Percentiles rank a stretch among this genome's conserved stretches.
Evolutionary conservation across 2,888 invertebrate species (phyloP).

Genomic region (Biston betularia): DNA sequence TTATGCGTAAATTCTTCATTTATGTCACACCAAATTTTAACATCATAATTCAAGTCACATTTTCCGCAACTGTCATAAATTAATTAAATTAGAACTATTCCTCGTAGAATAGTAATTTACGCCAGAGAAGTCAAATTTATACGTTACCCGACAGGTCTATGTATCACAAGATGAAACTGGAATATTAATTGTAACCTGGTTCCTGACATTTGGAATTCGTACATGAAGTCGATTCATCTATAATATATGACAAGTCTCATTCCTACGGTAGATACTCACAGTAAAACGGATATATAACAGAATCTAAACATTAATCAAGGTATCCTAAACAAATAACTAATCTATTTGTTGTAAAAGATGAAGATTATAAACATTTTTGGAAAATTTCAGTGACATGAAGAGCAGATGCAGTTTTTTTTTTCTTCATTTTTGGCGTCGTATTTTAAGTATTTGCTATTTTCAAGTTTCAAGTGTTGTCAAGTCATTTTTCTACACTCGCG

Average conservation of each 20-base stretch:
- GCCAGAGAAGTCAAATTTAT: constrained; percentile 16
- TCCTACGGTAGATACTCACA: not conserved
- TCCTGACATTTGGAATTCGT: constrained; percentile 23
- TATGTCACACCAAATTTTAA: not conserved
- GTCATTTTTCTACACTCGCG: too few species aligned
- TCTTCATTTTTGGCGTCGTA: too few species aligned
- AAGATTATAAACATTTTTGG: too few species aligned
- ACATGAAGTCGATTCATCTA: constrained; percentile 17
- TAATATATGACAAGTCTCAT: not conserved
- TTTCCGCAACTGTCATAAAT: not conserved
- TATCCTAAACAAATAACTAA: too few species aligned
- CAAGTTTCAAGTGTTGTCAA: too few species aligned
- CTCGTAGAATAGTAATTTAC: constrained; percentile 9
- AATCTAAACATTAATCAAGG: too few species aligned
- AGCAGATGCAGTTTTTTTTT: too few species aligned
- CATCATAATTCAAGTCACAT: not conserved
- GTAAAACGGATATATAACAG: too few species aligned
- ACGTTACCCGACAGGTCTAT: constrained; percentile 13
- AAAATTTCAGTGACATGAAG: too few species aligned
- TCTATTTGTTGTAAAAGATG: too few species aligned
- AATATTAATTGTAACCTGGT: constrained; percentile 30
- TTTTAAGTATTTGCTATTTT: too few species aligned
- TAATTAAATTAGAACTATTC: constrained; percentile 9
- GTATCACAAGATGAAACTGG: constrained; percentile 16
- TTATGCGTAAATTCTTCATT: not conserved